Percentiles rank a stretch among this genome's conserved stretches.
These are phyloP conservation scores for Antechinus flavipes DNA, from an alignment of 2,113 vertebrate species.

Conservation along the genomic window DNA sequence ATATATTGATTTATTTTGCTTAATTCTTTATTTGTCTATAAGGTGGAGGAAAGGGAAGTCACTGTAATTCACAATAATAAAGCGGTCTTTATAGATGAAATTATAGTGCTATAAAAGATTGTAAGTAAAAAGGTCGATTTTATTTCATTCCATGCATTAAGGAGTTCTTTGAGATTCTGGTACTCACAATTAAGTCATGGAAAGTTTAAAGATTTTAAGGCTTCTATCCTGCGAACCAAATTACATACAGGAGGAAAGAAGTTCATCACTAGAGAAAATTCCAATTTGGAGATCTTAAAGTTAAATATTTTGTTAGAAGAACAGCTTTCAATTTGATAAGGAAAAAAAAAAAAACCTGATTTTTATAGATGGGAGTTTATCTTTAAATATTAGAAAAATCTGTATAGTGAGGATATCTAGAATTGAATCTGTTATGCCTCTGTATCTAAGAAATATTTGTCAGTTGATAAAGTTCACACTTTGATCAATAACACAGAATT, in stretches of 20 bases:
- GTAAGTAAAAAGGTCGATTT: neutral
- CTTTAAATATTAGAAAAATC: neutral
- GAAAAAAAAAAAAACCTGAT: neutral
- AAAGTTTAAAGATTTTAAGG: neutral
- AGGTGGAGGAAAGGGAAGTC: neutral
- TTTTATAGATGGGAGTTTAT: neutral
- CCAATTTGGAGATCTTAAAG: neutral
- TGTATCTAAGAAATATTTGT: neutral
- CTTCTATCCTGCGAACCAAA: neutral
- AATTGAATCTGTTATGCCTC: neutral
- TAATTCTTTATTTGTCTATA: neutral
- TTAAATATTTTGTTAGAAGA: neutral
- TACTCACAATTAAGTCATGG: neutral
- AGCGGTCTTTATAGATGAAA: neutral
- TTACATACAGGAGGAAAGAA: neutral
- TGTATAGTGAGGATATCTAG: neutral
- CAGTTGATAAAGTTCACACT: neutral
- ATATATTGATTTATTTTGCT: neutral
- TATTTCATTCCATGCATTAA: neutral
- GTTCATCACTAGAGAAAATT: neutral
- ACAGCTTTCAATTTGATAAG: neutral
- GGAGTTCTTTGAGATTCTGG: neutral
- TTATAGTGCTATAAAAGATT: neutral
- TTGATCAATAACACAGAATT: neutral
- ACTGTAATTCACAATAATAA: neutral